These are phyloP conservation scores for Homalodisca vitripennis DNA, from an alignment of 1,140 invertebrate species.

Conservation along the genomic window DNA sequence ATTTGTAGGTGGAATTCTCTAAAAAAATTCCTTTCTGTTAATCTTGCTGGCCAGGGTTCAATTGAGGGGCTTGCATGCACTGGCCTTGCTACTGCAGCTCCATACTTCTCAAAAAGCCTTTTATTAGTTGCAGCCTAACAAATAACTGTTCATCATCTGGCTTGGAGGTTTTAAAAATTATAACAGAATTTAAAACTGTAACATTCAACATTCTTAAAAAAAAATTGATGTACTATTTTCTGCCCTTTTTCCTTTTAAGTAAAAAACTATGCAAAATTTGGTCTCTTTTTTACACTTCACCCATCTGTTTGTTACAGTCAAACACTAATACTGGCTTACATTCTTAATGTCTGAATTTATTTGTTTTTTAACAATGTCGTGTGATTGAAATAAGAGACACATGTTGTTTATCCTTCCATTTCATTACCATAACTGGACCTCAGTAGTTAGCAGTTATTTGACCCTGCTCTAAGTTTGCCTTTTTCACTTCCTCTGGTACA, in stretches of 20 bases:
- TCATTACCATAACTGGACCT: background rate
- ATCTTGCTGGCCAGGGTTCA: background rate
- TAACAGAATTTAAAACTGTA: background rate
- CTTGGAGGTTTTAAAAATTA: slow-evolving; percentile 3
- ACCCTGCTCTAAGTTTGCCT: background rate
- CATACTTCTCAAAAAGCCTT: background rate
- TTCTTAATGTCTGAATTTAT: too few species aligned
- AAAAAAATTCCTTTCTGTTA: slow-evolving; percentile 12
- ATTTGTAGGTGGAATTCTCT: slow-evolving; percentile 7
- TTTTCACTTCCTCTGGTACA: slow-evolving; percentile 27
- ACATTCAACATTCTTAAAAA: too few species aligned
- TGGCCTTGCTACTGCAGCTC: background rate
- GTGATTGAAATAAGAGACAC: background rate
- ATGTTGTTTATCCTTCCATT: background rate
- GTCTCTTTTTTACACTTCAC: too few species aligned
- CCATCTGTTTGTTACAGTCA: too few species aligned
- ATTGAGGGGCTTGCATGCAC: background rate
- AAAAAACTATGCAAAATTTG: too few species aligned
- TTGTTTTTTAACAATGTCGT: too few species aligned
- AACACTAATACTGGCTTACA: too few species aligned
- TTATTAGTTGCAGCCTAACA: background rate
- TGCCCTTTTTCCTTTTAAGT: too few species aligned
- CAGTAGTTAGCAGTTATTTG: background rate
- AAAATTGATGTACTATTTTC: too few species aligned
- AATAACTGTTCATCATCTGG: background rate